phyloP scores from a whole-genome alignment of 2,113 vertebrate species.

The Motacilla alba region DNA sequence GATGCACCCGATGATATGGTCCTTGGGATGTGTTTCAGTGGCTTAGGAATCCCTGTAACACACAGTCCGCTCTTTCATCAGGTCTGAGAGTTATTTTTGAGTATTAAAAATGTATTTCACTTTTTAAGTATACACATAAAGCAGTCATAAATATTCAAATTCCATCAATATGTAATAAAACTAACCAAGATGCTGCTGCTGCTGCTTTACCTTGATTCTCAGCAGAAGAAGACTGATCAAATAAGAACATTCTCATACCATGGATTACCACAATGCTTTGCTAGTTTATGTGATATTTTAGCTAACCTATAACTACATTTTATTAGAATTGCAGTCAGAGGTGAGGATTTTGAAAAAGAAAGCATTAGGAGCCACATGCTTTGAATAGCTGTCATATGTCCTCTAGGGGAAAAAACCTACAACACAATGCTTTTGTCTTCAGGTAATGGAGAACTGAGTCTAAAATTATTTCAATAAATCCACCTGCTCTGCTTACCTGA shows the following conservation, averaged over 20 bases:
- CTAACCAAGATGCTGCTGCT: background rate
- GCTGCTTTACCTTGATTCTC: background rate
- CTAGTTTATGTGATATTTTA: background rate
- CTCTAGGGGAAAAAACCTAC: background rate
- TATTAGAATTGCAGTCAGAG: background rate
- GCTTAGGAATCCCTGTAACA: conserved; percentile 87
- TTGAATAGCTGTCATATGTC: background rate
- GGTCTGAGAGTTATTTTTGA: conserved; percentile 64
- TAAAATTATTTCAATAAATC: background rate
- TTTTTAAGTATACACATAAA: background rate
- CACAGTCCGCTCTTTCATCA: conserved; percentile 97
- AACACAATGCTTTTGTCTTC: background rate
- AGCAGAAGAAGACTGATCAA: background rate
- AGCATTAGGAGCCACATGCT: background rate
- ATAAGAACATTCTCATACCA: background rate
- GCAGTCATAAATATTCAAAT: background rate
- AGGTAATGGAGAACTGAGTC: background rate
- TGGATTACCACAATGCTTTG: background rate
- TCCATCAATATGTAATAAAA: rapidly evolving
- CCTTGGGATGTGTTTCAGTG: conserved; percentile 94
- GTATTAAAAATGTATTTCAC: background rate
- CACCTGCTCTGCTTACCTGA: background rate
- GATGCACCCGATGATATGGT: conserved; percentile 97
- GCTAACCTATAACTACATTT: background rate
- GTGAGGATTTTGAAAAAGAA: background rate